phyloP scores from a whole-genome alignment of 2,888 invertebrate genomes.

The Andrena dorsata region DNA sequence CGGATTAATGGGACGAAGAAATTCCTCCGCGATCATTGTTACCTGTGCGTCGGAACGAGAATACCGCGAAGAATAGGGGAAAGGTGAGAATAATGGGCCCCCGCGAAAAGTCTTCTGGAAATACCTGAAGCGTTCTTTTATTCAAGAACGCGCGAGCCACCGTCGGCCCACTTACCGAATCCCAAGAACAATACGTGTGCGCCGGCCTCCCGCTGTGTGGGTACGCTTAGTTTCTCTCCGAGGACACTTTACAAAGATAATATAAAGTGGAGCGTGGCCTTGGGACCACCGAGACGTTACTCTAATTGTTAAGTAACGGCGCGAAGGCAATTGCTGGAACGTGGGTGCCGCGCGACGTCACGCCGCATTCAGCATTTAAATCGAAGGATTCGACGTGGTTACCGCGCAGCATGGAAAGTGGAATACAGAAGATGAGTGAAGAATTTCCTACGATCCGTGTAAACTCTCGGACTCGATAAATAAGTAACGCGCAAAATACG shows the following conservation, averaged over 20 bases:
- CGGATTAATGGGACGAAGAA: neutral
- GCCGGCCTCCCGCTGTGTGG: neutral
- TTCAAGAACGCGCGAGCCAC: conserved; percentile 14
- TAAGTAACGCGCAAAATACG: too few relatives aligned
- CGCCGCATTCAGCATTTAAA: too few relatives aligned
- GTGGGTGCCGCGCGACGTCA: too few relatives aligned
- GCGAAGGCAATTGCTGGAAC: conserved; percentile 2
- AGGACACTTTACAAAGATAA: conserved; percentile 39
- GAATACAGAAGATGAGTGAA: too few relatives aligned
- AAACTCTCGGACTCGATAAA: too few relatives aligned
- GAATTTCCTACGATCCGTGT: too few relatives aligned
- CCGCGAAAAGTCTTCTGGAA: conserved; percentile 28
- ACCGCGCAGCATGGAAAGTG: too few relatives aligned
- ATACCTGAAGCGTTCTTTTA: conserved; percentile 43
- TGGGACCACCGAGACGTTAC: conserved; percentile 20
- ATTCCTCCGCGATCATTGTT: conserved; percentile 3
- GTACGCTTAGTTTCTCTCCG: conserved; percentile 35
- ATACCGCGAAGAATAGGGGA: conserved; percentile 2
- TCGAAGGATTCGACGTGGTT: too few relatives aligned
- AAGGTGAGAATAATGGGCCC: conserved; percentile 29
- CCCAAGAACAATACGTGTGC: conserved; percentile 36
- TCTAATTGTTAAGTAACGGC: conserved; percentile 29
- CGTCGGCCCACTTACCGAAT: conserved; percentile 33
- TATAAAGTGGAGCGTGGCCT: conserved; percentile 44
- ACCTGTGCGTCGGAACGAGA: neutral